Percentiles rank a stretch among this genome's conserved stretches.
These are phyloP conservation scores for Ochlodes sylvanus DNA, from an alignment of 2,888 invertebrate species.

Conservation along the genomic window DNA sequence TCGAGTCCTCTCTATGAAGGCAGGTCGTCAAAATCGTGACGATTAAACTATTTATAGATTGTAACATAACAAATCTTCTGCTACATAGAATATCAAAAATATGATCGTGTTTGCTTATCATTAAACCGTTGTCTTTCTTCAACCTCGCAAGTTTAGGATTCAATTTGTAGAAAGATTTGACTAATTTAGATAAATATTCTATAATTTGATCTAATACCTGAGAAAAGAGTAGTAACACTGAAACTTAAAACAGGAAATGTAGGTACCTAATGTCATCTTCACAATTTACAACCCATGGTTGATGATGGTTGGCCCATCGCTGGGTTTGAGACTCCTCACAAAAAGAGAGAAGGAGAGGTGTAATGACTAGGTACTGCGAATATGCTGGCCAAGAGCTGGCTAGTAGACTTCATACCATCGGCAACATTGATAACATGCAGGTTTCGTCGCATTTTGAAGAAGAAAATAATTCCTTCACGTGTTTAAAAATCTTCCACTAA, in stretches of 20 bases:
- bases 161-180: slow-evolving; percentile 80
- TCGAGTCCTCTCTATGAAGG: slow-evolving; percentile 84
- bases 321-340: too few relatives aligned
- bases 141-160: slow-evolving; percentile 79
- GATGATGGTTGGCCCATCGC: too few relatives aligned
- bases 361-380: too few relatives aligned
- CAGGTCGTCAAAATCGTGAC: slow-evolving; percentile 79
- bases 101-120: slow-evolving; percentile 78
- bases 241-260: not conserved
- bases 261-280: too few relatives aligned
- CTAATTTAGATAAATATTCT: slow-evolving; percentile 80
- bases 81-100: slow-evolving; percentile 83
- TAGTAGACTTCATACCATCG: too few relatives aligned
- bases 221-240: slow-evolving; percentile 49
- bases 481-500: too few relatives aligned
- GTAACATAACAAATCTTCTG: slow-evolving; percentile 82
- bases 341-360: too few relatives aligned
- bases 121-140: slow-evolving; percentile 70
- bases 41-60: slow-evolving; percentile 82
- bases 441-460: too few relatives aligned
- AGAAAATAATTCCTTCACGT: too few relatives aligned
- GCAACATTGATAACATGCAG: too few relatives aligned
- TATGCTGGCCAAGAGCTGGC: too few relatives aligned
- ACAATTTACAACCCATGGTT: too few relatives aligned
- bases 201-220: slow-evolving; percentile 86